Evolutionary conservation across 2,113 vertebrate genomes (phyloP).

Genomic region (Emydocephalus ijimae): DNA sequence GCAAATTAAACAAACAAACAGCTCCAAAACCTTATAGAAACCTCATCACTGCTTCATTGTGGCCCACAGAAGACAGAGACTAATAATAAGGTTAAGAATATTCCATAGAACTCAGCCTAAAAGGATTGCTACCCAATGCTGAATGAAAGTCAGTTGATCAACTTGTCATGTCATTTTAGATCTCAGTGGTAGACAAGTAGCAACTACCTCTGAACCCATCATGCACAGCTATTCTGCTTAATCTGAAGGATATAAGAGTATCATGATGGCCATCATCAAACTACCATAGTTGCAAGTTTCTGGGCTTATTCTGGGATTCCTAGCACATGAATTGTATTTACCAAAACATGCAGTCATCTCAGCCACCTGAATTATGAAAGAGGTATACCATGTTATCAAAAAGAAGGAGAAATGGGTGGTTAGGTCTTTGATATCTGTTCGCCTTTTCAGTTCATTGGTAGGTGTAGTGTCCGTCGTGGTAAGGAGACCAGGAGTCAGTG

Average conservation of each 20-base stretch:
- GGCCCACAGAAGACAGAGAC: background rate
- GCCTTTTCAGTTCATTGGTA: background rate
- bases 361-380: background rate
- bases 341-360: background rate
- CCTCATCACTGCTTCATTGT: background rate
- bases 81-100: background rate
- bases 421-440: background rate
- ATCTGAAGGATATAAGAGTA: background rate
- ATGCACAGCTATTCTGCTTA: background rate
- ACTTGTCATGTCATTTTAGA: constrained; percentile 41
- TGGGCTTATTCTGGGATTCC: background rate
- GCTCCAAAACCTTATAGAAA: background rate
- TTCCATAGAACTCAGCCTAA: background rate
- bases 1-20: too few species aligned
- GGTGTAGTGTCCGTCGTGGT: too few species aligned
- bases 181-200: background rate
- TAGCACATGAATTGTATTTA: background rate
- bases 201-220: background rate
- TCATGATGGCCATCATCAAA: background rate
- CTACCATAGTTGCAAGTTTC: background rate
- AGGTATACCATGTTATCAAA: background rate
- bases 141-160: constrained; percentile 8
- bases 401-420: background rate
- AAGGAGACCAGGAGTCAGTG: too few species aligned
- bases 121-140: background rate